Evolutionary conservation across 2,113 vertebrate genomes (phyloP).

Genomic region (Ptilorrhoa leucosticta): DNA sequence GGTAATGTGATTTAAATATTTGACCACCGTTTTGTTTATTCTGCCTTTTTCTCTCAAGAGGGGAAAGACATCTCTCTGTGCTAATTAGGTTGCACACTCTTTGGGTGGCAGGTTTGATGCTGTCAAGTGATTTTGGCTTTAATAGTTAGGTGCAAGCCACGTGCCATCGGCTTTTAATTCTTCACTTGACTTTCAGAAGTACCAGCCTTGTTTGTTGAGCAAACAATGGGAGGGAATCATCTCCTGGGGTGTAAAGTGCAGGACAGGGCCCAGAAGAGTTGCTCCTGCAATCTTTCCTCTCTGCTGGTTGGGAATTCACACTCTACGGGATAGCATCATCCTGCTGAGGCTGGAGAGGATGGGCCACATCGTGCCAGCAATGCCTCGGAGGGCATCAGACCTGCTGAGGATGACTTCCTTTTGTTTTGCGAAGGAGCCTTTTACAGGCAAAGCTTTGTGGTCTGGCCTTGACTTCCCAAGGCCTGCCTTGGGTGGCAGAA

Average conservation of each 20-base stretch:
- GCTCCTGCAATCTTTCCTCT: not conserved
- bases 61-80: not conserved
- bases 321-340: not conserved
- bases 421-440: not conserved
- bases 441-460: not conserved
- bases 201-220: not conserved
- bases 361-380: not conserved
- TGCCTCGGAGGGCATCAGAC: not conserved
- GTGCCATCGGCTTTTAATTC: not conserved
- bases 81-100: not conserved
- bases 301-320: not conserved
- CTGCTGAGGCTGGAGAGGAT: not conserved
- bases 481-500: not conserved
- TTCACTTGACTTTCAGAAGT: not conserved
- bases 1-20: not conserved
- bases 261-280: not conserved
- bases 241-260: not conserved
- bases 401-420: not conserved
- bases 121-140: not conserved
- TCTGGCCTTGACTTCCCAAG: not conserved
- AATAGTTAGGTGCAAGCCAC: not conserved
- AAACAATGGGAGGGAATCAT: not conserved
- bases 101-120: not conserved
- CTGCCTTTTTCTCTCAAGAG: not conserved
- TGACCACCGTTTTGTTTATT: not conserved